Percentiles rank a stretch among this genome's conserved stretches.
phyloP scores from a whole-genome alignment of 2,888 invertebrate genomes.

The Epirrhoe alternata region DNA sequence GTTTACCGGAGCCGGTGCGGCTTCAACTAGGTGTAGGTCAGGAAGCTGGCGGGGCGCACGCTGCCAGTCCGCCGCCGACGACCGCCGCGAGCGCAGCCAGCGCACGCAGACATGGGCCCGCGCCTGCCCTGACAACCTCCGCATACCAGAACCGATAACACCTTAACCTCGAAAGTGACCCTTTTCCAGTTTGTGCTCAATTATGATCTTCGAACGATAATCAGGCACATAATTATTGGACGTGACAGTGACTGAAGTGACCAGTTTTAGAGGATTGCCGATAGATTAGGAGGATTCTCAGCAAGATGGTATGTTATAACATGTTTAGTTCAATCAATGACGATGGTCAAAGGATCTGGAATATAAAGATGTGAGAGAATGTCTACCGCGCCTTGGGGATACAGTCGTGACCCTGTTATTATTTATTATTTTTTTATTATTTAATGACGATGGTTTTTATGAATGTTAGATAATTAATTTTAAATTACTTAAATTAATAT shows the following conservation, averaged over 20 bases:
- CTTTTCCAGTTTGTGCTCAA: constrained; percentile 65
- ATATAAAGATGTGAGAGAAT: too few relatives aligned
- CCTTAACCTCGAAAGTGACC: constrained; percentile 66
- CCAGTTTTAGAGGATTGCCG: constrained; percentile 64
- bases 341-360: too few relatives aligned
- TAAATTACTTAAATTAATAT: neutral
- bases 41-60: constrained; percentile 66
- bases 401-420: too few relatives aligned
- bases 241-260: constrained; percentile 75
- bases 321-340: neutral
- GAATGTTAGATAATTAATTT: neutral
- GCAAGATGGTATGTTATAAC: constrained; percentile 65
- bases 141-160: constrained; percentile 35
- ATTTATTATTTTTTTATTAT: too few relatives aligned
- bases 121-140: constrained; percentile 52
- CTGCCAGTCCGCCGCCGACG: constrained; percentile 66
- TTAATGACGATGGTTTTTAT: neutral
- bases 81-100: constrained; percentile 69
- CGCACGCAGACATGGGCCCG: constrained; percentile 65
- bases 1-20: constrained; percentile 77
- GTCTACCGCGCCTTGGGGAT: too few relatives aligned
- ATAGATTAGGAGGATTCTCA: constrained; percentile 49
- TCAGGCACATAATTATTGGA: constrained; percentile 47
- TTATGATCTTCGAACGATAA: constrained; percentile 70
- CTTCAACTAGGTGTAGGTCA: constrained; percentile 77